Base-by-base conservation (phyloP, 2,888 invertebrate genomes). In the Neoitamus cyanurus region DNA sequence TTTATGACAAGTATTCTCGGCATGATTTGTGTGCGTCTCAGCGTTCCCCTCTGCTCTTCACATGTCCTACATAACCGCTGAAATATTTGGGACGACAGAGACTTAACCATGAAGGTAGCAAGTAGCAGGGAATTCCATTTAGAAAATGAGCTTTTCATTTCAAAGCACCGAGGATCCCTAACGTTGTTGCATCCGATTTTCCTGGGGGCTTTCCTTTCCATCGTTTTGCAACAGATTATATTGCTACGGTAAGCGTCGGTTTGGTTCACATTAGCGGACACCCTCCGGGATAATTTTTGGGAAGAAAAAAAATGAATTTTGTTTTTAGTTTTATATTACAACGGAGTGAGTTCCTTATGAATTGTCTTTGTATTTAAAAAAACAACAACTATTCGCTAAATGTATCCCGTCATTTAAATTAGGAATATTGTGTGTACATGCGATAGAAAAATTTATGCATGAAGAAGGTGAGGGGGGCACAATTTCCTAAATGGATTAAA, bases 1-100 rank as follows among this genome's bases (percentile, higher is more conserved):
- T 78, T 78, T 58, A 78, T 78, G 78, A 78, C 78, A 78, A 58
- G 31, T 31, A 78, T 78, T 78, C 48, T 31, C n/a, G 31, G 42
- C 31, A 78, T 78, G 48, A 78, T 58, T 75, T 37, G 78, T 58
- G 42, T 78, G 28, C 70, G n/a, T 25, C 20, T 36, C 36, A 25
- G 70, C 11, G 70, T 70, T 20, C n/a, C 31, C 70, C 34, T 13
- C 7, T 31, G 13, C 70, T 70, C 15, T 13, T 6, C 34, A 34
- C 15, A 70, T 70, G 30, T 30, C n/a, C n/a, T 70, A 13, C 15
- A 70, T 31, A 70, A 70, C 70, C 6, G 34, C 58, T 70, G 70
- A 70, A 15, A 70, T 77, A 58, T 58, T 42, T 78, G 31, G 28
- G 48, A 20, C 46, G 30, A 36, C 5, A 5, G 31, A 78, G 78